Evolutionary conservation across 2,113 vertebrate species (phyloP).

Genomic region (Glaucidium brasilianum): DNA sequence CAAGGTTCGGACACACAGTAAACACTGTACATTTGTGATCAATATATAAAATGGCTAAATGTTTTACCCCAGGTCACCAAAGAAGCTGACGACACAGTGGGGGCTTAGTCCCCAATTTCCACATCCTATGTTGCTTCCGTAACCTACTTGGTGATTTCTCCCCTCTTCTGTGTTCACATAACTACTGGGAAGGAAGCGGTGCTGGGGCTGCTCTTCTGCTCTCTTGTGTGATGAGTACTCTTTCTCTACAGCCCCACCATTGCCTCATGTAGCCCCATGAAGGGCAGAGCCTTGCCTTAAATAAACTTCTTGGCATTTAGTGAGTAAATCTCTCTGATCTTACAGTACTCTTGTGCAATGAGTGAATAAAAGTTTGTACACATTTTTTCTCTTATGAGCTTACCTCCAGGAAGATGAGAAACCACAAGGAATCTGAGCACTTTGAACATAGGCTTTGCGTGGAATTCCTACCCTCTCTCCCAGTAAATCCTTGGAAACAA

Average conservation of each 20-base stretch:
- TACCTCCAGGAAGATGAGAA: constrained; percentile 48
- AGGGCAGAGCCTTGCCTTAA: constrained; percentile 2
- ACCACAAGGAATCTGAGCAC: neutral
- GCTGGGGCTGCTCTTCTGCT: neutral
- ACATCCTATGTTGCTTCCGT: neutral
- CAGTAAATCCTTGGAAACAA: neutral
- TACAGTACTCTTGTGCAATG: neutral
- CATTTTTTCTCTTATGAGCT: constrained; percentile 1
- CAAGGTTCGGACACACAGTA: neutral
- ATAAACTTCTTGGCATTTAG: neutral
- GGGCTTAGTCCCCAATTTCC: neutral
- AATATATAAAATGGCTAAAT: neutral
- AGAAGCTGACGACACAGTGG: neutral
- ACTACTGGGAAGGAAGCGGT: neutral
- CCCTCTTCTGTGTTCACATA: neutral
- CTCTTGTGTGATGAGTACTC: neutral
- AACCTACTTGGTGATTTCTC: neutral
- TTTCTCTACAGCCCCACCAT: neutral
- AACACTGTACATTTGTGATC: neutral
- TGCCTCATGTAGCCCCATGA: neutral
- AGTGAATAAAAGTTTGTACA: neutral
- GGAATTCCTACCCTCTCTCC: neutral
- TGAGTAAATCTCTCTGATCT: neutral
- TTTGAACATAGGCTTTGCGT: constrained; percentile 1
- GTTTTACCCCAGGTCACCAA: neutral